Evolutionary conservation across 2,888 invertebrate genomes (phyloP), one percentile per base, ranked within the genome.

Genomic region (Gymnoscelis rufifasciata): DNA sequence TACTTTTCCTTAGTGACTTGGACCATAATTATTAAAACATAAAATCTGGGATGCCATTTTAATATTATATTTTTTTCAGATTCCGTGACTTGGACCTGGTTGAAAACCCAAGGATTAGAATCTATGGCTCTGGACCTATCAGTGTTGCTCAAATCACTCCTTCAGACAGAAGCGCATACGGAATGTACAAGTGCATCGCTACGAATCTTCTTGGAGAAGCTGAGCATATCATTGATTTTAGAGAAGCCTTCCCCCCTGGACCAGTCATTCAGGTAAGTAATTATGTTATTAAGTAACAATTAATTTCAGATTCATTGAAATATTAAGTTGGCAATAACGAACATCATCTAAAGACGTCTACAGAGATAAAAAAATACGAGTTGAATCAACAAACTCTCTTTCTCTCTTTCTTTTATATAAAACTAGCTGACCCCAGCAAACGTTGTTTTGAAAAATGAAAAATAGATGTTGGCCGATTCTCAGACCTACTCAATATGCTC

Each of bases 151-250:
- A 91, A 33, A 91, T 96, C 0, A 90, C 83, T 4, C 95, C 96
- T 0, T 68, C 89, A 0, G 92, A 94, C 51, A 79, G 78, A 7
- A 82, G 89, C 27, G 91, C 92, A 47, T 97, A 93, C 62, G 93
- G 93, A 0, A 83, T 88, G 13, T 97, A 96, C 79, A 94, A 92
- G 71, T 97, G 97, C 70, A 88, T 93, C 36, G 97, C 97, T 0
- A 91, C 90, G 1, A 97, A 97, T 68, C 83, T 87, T 12, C 90
- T 93, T 36, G 97, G 97, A 2, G 89, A 88, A 38, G 90, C 90
- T 2, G 91, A 91, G 52, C 91, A 92, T 52, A 81, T 83, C n/a
- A 92, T 95, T 64, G 91, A 92, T 49, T 81, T 97, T 51, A 90
- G 91, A 59, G 92, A 95, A 75, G 97, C 95, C 0, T 90, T 89